Conservation (phyloP, 1,140 invertebrate genomes). For the Heterodera carotae region DNA sequence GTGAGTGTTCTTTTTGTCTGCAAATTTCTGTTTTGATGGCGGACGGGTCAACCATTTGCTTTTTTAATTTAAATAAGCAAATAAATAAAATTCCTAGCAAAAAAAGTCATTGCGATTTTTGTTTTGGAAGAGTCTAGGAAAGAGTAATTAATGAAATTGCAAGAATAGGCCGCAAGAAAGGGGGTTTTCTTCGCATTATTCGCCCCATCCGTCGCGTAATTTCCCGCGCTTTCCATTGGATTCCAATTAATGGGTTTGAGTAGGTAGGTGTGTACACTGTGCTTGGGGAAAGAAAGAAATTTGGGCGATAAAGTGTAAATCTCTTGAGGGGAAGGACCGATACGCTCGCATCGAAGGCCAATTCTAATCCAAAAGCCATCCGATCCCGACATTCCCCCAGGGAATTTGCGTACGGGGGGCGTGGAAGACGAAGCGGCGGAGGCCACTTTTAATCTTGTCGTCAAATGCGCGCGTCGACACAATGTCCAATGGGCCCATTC, state of each 20-base stretch:
- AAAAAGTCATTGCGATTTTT: too few species aligned
- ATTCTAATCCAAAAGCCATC: not conserved
- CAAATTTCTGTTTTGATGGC: not conserved
- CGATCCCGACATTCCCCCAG: not conserved
- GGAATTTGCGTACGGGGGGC: not conserved
- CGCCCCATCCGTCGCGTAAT: not conserved
- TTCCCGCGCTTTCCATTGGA: too few species aligned
- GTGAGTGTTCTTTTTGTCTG: not conserved
- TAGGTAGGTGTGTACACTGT: not conserved
- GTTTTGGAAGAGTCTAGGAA: too few species aligned
- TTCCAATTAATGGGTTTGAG: not conserved
- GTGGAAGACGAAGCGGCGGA: not conserved
- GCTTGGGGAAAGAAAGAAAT: not conserved
- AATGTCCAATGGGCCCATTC: not conserved
- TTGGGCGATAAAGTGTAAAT: not conserved
- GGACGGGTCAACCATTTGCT: not conserved
- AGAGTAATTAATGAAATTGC: too few species aligned
- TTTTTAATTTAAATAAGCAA: not conserved
- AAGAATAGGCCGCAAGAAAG: too few species aligned
- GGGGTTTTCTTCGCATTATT: too few species aligned
- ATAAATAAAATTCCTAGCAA: too few species aligned
- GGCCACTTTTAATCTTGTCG: conserved; percentile 14
- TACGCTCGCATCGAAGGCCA: not conserved
- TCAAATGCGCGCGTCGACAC: not conserved
- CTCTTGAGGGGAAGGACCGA: not conserved